Evolutionary conservation across 2,797 vertebrate genomes (phyloP), one percentile per base, ranked within the genome.

Genomic region (Halcyon chelicuti): DNA sequence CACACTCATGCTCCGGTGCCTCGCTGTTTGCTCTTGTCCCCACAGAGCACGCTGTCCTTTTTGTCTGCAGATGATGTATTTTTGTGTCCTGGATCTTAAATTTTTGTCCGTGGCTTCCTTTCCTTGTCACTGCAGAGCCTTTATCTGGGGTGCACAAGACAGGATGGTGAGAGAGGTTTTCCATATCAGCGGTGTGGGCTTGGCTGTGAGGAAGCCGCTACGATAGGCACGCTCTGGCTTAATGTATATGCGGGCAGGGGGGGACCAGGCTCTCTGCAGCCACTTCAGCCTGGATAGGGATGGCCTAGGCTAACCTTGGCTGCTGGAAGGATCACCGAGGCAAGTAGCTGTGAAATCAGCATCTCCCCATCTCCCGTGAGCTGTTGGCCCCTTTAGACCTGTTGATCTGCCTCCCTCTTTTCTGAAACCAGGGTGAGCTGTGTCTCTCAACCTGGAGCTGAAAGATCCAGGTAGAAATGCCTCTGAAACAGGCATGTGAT

Each of bases 1-100:
- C 21, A 2, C 33, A 0, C 44, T 10, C 14, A 0, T 5, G 70
- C 87, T 33, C 70, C 1, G 2, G 15, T 47, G 75, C 74, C 49
- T 49, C 3, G 0, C 57, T 16, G 21, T 39, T 66, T 9, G 55
- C 67, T 46, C 62, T 1, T 1, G 14, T 19, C 62, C 62, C 62
- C 9, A 25, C 2, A 4, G 81, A 55, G 39, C 52, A 8, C 8
- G 4, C 25, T 1, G 3, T 28, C 39, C 7, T 17, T 39, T 65
- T 15, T 13, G 23, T 12, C 58, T 37, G 28, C 23, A 37, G 12
- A 37, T 14, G 60, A 6, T 16, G 80, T 44, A 2, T 51, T 47
- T 37, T 46, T 54, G 39, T 21, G 54, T 5, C 70, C 44, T 7
- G 51, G 35, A 4, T 65, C 49, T 65, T 44, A 4, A 11, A 70